Conservation (phyloP, 2,888 invertebrate species). For the Coremacera marginata region DNA sequence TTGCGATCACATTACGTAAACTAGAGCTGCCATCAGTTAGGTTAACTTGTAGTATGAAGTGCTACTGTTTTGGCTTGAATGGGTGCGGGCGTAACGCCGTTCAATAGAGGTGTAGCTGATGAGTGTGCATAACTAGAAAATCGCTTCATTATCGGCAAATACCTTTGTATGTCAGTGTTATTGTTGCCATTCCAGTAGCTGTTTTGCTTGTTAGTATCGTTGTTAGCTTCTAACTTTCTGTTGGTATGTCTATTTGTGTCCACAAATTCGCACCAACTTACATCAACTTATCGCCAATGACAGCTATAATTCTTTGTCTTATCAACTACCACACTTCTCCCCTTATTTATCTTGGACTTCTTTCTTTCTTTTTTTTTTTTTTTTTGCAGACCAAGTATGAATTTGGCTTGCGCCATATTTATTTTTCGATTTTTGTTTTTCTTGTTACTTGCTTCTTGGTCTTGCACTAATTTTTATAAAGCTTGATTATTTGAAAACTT, state of each 20-base stretch:
- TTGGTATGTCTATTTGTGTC: neutral
- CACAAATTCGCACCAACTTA: neutral
- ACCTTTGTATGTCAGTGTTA: constrained; percentile 17
- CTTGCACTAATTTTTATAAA: no score
- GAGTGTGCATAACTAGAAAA: constrained; percentile 63
- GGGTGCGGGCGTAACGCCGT: constrained; percentile 16
- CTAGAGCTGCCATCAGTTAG: constrained; percentile 60
- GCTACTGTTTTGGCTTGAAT: constrained; percentile 18
- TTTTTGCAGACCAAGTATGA: no score
- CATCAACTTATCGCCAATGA: neutral
- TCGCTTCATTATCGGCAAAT: constrained; percentile 60
- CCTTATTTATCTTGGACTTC: no score
- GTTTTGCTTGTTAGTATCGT: neutral
- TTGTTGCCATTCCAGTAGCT: constrained; percentile 10
- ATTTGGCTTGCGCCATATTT: constrained; percentile 9
- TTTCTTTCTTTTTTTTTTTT: no score
- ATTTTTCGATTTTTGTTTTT: no score
- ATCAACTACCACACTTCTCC: no score
- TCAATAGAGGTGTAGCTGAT: constrained; percentile 60
- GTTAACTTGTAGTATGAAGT: constrained; percentile 36
- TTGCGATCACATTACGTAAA: constrained; percentile 65
- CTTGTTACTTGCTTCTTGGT: no score
- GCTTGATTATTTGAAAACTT: no score
- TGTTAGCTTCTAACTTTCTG: neutral
- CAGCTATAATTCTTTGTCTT: no score